Percentiles rank a stretch among this genome's conserved stretches.
Evolutionary conservation across 2,888 invertebrate species (phyloP).

Genomic region (Leptinotarsa juncta): DNA sequence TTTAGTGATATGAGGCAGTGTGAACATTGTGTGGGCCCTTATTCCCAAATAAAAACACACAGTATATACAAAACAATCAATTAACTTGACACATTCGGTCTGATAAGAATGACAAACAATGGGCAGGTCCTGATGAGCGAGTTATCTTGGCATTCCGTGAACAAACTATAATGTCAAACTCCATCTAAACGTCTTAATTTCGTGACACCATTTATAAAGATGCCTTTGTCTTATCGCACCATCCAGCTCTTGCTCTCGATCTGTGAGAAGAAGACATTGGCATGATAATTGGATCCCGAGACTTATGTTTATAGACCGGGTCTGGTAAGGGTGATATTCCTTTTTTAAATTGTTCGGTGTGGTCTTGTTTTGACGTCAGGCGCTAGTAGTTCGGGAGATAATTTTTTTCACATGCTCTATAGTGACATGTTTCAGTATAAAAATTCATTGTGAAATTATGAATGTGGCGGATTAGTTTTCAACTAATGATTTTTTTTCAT

Average conservation of each 20-base stretch:
- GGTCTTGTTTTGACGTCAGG: not conserved
- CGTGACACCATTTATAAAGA: constrained; percentile 17
- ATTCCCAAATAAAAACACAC: not conserved
- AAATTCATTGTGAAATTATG: no score
- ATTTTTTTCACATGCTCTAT: not conserved
- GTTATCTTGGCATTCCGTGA: constrained; percentile 12
- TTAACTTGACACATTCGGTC: constrained; percentile 14
- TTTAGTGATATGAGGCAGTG: no score
- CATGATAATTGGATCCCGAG: constrained; percentile 12
- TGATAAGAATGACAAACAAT: constrained; percentile 13
- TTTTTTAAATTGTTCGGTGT: not conserved
- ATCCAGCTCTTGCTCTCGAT: constrained; percentile 7
- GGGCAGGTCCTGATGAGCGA: constrained; percentile 9
- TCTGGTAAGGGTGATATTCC: constrained; percentile 2
- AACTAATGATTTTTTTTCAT: no score
- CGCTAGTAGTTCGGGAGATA: not conserved
- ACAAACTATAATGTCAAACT: constrained; percentile 17
- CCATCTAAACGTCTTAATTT: constrained; percentile 14
- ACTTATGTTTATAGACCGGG: constrained; percentile 9
- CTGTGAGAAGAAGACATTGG: constrained; percentile 14
- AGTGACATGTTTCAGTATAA: not conserved
- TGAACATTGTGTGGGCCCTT: not conserved
- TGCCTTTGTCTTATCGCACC: constrained; percentile 12
- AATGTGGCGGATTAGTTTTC: no score
- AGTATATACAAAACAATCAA: constrained; percentile 8